Evolutionary conservation across 2,888 invertebrate genomes (phyloP).

Genomic region (Cataglyphis livida): DNA sequence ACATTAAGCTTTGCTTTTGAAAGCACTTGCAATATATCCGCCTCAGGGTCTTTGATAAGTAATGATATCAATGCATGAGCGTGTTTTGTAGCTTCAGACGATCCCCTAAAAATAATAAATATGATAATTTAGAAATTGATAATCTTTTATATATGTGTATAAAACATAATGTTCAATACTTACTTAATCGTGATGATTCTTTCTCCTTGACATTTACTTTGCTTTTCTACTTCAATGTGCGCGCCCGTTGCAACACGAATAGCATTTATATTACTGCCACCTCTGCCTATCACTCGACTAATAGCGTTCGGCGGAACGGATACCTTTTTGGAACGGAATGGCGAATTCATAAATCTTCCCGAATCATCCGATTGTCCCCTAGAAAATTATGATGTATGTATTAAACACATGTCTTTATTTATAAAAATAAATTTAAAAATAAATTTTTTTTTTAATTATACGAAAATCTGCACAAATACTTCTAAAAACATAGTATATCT

Average conservation of each 20-base stretch:
- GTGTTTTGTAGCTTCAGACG: slow-evolving; percentile 96
- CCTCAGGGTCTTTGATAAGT: slow-evolving; percentile 98
- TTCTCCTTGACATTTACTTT: slow-evolving; percentile 97
- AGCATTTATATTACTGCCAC: slow-evolving; percentile 99
- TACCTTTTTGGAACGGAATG: slow-evolving; percentile 94
- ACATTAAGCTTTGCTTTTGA: slow-evolving; percentile 89
- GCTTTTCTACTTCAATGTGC: slow-evolving; percentile 99
- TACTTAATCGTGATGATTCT: slow-evolving; percentile 97
- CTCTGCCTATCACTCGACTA: slow-evolving; percentile 98
- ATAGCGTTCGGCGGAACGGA: slow-evolving; percentile 98
- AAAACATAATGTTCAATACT: slow-evolving; percentile 78
- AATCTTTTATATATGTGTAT: not conserved
- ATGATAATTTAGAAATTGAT: not conserved
- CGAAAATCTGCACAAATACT: not conserved
- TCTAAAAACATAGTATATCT: slow-evolving; percentile 67
- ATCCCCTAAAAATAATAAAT: slow-evolving; percentile 88
- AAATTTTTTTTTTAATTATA: not conserved
- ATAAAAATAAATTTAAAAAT: not conserved
- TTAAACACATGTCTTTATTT: slow-evolving; percentile 10
- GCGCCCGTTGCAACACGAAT: slow-evolving; percentile 98
- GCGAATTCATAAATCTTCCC: slow-evolving; percentile 85
- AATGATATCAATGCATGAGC: slow-evolving; percentile 96
- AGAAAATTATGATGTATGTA: not conserved
- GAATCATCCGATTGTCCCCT: slow-evolving; percentile 84
- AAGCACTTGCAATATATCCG: slow-evolving; percentile 94